These are phyloP conservation scores for Sabellastarte sp. DNA, from an alignment of 2,888 invertebrate genomes.

Conservation along the genomic window DNA sequence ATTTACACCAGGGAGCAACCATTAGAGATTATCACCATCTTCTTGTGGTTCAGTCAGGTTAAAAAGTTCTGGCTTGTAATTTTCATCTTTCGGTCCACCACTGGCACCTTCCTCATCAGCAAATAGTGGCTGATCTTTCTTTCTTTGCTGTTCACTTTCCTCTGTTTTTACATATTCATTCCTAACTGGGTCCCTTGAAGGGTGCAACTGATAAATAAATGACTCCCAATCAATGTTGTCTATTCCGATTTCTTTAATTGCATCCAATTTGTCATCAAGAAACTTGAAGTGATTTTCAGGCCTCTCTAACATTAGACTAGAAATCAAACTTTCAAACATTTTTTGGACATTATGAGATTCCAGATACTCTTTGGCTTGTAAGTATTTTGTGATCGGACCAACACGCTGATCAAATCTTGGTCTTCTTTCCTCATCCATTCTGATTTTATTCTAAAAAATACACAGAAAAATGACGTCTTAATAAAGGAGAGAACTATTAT, in stretches of 20 bases:
- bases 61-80: background rate
- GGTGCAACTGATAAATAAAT: conserved; percentile 50
- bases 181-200: conserved; percentile 39
- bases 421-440: no score
- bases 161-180: background rate
- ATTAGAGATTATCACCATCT: background rate
- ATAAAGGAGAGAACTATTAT: no score
- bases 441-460: no score
- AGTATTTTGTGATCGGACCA: conserved; percentile 23
- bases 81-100: background rate
- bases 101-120: background rate
- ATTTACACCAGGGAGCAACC: no score
- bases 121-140: background rate
- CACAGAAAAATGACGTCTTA: no score
- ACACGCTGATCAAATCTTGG: background rate
- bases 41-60: background rate
- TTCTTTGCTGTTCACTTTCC: background rate
- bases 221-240: conserved; percentile 56
- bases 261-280: conserved; percentile 48
- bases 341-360: conserved; percentile 47
- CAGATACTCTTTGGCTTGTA: conserved; percentile 44
- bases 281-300: conserved; percentile 51
- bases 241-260: conserved; percentile 46
- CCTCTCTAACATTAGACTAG: conserved; percentile 51
- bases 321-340: conserved; percentile 54